These are phyloP conservation scores for Falco punctatus DNA, from an alignment of 2,113 vertebrate genomes.

Conservation along the genomic window DNA sequence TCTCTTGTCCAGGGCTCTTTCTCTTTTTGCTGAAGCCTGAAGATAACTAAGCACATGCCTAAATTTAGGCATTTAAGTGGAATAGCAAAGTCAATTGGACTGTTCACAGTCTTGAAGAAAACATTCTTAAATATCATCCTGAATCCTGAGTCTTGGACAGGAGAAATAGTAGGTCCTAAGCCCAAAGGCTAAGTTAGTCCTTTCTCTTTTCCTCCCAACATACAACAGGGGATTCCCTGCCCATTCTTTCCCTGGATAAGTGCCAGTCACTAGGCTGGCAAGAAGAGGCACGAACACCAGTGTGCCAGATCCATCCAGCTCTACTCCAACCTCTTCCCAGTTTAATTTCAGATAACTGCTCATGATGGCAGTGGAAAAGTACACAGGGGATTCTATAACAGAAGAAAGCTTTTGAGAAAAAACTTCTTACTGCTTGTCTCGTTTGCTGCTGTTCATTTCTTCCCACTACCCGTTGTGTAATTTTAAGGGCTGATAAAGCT, in stretches of 20 bases:
- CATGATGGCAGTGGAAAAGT: not conserved
- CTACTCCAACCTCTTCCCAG: not conserved
- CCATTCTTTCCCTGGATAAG: not conserved
- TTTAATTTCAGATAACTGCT: not conserved
- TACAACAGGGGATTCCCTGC: not conserved
- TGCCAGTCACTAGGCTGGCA: not conserved
- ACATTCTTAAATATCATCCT: not conserved
- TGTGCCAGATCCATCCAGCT: not conserved
- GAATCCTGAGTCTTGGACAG: not conserved
- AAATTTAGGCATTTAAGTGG: not conserved
- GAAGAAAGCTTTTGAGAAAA: not conserved
- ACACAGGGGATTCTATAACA: not conserved
- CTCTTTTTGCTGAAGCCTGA: not conserved
- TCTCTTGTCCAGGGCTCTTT: not conserved
- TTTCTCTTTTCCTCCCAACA: not conserved
- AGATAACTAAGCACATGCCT: not conserved
- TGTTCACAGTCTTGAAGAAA: not conserved
- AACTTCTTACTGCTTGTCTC: accelerated
- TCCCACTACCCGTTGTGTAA: not conserved
- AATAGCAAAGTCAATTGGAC: not conserved
- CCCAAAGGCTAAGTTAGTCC: not conserved
- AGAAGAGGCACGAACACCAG: accelerated
- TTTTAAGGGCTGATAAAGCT: not conserved
- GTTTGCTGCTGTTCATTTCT: not conserved
- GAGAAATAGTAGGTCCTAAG: not conserved